These are phyloP conservation scores for Sitodiplosis mosellana DNA, from an alignment of 1,140 invertebrate genomes.

Conservation along the genomic window DNA sequence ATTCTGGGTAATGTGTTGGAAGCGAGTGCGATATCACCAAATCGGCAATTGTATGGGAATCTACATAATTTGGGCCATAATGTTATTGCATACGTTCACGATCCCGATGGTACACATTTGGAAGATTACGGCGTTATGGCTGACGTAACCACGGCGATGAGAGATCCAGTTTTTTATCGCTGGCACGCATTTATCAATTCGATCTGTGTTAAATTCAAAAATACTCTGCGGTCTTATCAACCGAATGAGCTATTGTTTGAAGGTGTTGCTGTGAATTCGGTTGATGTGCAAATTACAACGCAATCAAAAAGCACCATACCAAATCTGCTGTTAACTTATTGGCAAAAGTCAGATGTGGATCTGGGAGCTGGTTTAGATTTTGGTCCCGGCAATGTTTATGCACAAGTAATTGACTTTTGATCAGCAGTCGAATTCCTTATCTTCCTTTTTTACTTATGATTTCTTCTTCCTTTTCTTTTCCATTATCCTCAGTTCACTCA, in stretches of 20 bases:
- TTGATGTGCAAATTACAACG: not conserved
- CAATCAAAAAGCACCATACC: constrained; percentile 6
- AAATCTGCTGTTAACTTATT: constrained; percentile 26
- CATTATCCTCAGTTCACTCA: no score
- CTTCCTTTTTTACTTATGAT: not conserved
- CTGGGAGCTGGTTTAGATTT: constrained; percentile 33
- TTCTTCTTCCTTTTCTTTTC: no score
- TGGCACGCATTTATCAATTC: constrained; percentile 60
- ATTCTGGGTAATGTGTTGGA: constrained; percentile 29
- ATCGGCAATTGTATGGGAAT: constrained; percentile 32
- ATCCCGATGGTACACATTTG: constrained; percentile 32
- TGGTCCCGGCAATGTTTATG: constrained; percentile 27
- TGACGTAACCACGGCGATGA: constrained; percentile 43
- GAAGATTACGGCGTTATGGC: constrained; percentile 40
- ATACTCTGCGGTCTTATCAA: constrained; percentile 36
- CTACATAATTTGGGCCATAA: constrained; percentile 36
- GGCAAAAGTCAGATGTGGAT: constrained; percentile 31
- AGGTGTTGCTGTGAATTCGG: not conserved
- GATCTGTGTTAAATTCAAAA: constrained; percentile 51
- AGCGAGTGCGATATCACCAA: constrained; percentile 20
- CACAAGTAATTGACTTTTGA: no score
- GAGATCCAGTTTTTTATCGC: constrained; percentile 52
- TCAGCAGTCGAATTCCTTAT: constrained; percentile 3
- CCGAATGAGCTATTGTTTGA: constrained; percentile 2
- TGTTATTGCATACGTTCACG: constrained; percentile 32